These are phyloP conservation scores for Leptinotarsa juncta DNA, from an alignment of 2,888 invertebrate species.

Conservation along the genomic window DNA sequence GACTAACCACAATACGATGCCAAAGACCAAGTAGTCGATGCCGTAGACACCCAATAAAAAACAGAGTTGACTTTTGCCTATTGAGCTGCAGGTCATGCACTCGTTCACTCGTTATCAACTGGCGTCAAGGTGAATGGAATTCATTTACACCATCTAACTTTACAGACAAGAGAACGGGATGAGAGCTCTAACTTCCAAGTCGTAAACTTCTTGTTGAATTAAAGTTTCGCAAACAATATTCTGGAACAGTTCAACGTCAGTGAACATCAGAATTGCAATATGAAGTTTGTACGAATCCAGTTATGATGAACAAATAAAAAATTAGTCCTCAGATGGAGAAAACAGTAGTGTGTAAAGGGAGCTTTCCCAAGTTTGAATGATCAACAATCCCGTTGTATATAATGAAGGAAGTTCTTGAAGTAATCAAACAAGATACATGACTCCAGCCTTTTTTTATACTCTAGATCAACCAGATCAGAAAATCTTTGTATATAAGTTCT, in stretches of 20 bases:
- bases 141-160: neutral
- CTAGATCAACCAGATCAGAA: too few relatives aligned
- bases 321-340: neutral
- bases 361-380: too few relatives aligned
- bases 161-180: conserved; percentile 11
- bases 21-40: too few relatives aligned
- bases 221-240: neutral
- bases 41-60: neutral
- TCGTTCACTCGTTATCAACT: neutral
- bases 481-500: too few relatives aligned
- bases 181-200: neutral
- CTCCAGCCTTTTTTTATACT: too few relatives aligned
- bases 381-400: too few relatives aligned
- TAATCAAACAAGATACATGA: too few relatives aligned
- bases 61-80: neutral
- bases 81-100: neutral
- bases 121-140: conserved; percentile 1
- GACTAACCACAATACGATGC: too few relatives aligned
- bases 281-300: conserved; percentile 8
- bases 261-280: conserved; percentile 12
- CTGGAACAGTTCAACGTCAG: neutral
- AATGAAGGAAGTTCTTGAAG: too few relatives aligned
- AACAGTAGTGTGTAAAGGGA: too few relatives aligned
- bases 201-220: conserved; percentile 13
- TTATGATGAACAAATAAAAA: neutral